Base-by-base conservation (phyloP, 2,888 invertebrate species). In the Eilema sororculum region DNA sequence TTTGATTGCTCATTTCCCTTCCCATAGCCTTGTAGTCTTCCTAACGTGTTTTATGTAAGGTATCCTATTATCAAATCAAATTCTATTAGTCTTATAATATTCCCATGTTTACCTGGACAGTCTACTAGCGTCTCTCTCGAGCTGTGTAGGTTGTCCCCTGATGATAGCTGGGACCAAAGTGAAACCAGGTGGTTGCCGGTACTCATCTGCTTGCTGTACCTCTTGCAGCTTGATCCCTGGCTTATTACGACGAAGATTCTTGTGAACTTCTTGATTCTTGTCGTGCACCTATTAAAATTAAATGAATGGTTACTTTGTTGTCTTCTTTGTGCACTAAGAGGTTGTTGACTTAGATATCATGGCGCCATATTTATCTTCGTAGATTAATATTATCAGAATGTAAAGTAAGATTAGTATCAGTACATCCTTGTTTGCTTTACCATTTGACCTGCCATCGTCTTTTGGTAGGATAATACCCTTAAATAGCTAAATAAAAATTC, bases 191-290 rank as follows among this genome's bases (percentile, higher is more conserved):
- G 97, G 97, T 30, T 96, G 94, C 0, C 95, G 89, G 86, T 97
- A 97, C 82, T 96, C 96, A 0, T 91, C 90, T 0, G 96, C 96
- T 24, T 96, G 93, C 68, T 96, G 93, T 24, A 97, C 91, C 58
- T 96, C 96, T 68, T 93, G 90, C 65, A 96, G 82, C 16, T 95
- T 89, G 16, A 97, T 90, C 0, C 96, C 96, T 0, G 96, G 95
- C 86, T 97, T 97, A 85, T 97, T 96, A 24, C 96, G 95, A 0
- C 97, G 94, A 46, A 97, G 90, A 84, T 96, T 96, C 84, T 96
- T 96, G 87, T 97, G 97, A 4, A 96, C 91, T 65, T 97, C 97
- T 87, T 97, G 97, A 84, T 97, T 97, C 76, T 96, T 95, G 89
- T 96, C 95, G 85, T 97, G 97, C 13, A 97, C 96, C 97, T 97